phyloP scores from a whole-genome alignment of 2,113 vertebrate species.

The Himantopus leucocephalus region DNA sequence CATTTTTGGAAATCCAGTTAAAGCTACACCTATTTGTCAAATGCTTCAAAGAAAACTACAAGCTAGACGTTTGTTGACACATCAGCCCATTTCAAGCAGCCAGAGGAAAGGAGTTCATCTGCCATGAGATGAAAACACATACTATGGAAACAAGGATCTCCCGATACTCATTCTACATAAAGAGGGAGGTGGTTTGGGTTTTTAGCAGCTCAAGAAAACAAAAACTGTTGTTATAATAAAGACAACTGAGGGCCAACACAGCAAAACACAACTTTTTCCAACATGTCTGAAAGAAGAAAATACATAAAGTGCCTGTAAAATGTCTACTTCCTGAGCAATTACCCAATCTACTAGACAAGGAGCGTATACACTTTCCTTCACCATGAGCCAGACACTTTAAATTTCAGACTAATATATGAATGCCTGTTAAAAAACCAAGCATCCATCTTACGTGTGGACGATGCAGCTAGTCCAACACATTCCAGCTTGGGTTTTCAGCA shows the following conservation, averaged over 20 bases:
- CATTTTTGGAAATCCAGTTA: not conserved
- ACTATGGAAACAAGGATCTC: not conserved
- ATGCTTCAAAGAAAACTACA: not conserved
- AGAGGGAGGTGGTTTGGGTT: not conserved
- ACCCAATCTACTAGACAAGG: not conserved
- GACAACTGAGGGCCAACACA: fast-evolving
- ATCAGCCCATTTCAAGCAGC: not conserved
- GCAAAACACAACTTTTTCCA: not conserved
- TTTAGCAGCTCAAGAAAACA: not conserved
- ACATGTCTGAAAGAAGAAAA: not conserved
- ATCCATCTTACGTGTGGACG: not conserved
- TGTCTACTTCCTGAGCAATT: fast-evolving
- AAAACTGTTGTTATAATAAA: not conserved
- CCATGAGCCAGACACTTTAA: fast-evolving
- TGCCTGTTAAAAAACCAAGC: not conserved
- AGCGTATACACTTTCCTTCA: fast-evolving
- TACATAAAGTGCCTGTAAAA: not conserved
- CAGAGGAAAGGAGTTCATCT: not conserved
- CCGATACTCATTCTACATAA: not conserved
- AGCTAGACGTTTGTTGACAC: fast-evolving
- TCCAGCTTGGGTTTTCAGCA: not conserved
- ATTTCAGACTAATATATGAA: not conserved
- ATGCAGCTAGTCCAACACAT: not conserved
- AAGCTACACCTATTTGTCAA: not conserved
- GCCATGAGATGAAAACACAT: fast-evolving